These are phyloP conservation scores for Leptinotarsa lineolata DNA, from an alignment of 1,140 invertebrate genomes.

Conservation along the genomic window DNA sequence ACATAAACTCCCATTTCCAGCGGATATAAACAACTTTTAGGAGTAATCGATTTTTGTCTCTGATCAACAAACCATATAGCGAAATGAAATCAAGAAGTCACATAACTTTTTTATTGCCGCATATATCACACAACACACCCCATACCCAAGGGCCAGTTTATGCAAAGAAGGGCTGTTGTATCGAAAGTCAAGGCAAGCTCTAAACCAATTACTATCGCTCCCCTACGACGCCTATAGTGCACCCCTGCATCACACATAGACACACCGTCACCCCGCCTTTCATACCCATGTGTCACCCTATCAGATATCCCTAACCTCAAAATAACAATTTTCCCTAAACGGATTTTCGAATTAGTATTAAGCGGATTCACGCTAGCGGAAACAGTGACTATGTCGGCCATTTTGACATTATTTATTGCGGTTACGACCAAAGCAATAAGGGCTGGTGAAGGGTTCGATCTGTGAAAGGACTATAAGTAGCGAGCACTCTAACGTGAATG, in stretches of 20 bases:
- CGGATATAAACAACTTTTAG: too few species aligned
- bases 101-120: constrained; percentile 2
- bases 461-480: background rate
- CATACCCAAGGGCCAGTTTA: constrained; percentile 21
- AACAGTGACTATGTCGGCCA: constrained; percentile 18
- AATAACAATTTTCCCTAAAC: constrained; percentile 25
- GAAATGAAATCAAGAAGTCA: background rate
- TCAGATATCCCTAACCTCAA: constrained; percentile 28
- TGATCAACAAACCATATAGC: too few species aligned
- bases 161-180: constrained; percentile 30
- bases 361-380: constrained; percentile 39
- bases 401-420: constrained; percentile 16
- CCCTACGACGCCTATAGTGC: constrained; percentile 34
- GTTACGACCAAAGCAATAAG: background rate
- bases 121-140: constrained; percentile 15
- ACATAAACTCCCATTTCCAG: too few species aligned
- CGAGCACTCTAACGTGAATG: background rate
- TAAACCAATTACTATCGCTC: constrained; percentile 42
- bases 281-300: constrained; percentile 41
- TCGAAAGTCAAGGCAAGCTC: constrained; percentile 30
- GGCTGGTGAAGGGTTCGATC: constrained; percentile 15
- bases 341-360: constrained; percentile 42
- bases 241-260: constrained; percentile 25
- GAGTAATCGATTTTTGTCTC: too few species aligned
- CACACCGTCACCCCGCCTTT: constrained; percentile 35